These are phyloP conservation scores for Vireo altiloquus DNA, from an alignment of 2,113 vertebrate genomes.

Conservation along the genomic window DNA sequence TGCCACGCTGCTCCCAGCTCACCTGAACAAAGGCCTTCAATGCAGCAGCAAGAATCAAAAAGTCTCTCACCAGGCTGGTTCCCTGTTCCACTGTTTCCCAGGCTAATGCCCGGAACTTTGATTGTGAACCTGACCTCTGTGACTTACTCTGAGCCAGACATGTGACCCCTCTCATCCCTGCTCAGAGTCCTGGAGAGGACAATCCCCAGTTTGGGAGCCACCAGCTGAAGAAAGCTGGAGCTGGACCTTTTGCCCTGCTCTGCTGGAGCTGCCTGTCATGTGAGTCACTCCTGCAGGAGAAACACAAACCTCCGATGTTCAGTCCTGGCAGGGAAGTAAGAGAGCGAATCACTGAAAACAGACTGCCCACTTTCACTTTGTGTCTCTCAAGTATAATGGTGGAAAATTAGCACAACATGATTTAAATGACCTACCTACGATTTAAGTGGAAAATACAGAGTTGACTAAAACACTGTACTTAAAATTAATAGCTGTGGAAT, in stretches of 20 bases:
- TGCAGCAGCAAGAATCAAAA: background rate
- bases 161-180: fast-evolving
- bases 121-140: background rate
- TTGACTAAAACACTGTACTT: background rate
- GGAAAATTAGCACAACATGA: background rate
- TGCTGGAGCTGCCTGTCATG: background rate
- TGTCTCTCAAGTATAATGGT: background rate
- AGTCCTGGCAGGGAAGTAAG: background rate
- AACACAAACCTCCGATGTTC: background rate
- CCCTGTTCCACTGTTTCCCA: background rate
- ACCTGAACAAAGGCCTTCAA: background rate
- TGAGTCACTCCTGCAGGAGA: background rate
- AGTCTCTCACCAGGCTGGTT: background rate
- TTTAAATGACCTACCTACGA: background rate
- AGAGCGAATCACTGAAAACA: background rate
- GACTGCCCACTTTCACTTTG: background rate
- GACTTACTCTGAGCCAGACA: background rate
- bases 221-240: background rate
- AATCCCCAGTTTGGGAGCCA: background rate
- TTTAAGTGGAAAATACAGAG: background rate
- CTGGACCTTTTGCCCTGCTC: background rate
- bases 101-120: background rate
- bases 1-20: background rate
- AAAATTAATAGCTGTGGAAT: background rate
- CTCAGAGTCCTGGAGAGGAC: background rate